Percentiles rank a stretch among this genome's conserved stretches.
Conservation (phyloP, 2,797 vertebrate species). For the Hippoglossus hippoglossus region DNA sequence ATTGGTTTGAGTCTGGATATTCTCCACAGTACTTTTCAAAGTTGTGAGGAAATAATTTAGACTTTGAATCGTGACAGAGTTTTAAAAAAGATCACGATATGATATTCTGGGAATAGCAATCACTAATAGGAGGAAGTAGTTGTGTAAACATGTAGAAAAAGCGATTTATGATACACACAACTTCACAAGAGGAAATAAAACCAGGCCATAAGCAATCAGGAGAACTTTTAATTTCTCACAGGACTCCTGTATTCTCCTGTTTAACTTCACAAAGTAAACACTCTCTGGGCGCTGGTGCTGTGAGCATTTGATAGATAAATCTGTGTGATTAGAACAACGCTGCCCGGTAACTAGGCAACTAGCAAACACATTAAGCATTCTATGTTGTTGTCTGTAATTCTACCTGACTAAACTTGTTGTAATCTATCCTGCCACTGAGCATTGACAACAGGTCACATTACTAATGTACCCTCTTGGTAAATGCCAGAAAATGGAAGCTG, state of each 20-base stretch:
- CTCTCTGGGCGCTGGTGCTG: conserved; percentile 13
- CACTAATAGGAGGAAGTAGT: too few relatives aligned
- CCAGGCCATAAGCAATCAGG: conserved; percentile 3
- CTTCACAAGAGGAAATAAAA: not conserved
- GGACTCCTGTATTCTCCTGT: conserved; percentile 33
- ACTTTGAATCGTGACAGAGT: too few relatives aligned
- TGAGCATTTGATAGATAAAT: conserved; percentile 48
- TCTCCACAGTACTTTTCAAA: not conserved
- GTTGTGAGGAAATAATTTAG: too few relatives aligned
- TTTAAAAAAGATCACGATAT: not conserved
- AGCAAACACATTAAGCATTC: conserved; percentile 63
- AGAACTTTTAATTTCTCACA: conserved; percentile 40
- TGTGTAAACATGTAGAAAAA: too few relatives aligned
- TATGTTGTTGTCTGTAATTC: conserved; percentile 37
- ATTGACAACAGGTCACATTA: conserved; percentile 41
- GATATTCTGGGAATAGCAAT: too few relatives aligned
- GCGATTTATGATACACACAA: too few relatives aligned
- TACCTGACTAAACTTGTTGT: conserved; percentile 37
- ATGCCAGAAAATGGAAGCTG: conserved; percentile 35
- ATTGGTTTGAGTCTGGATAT: not conserved
- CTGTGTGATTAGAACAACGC: conserved; percentile 48
- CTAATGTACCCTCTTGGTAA: conserved; percentile 16
- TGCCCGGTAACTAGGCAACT: conserved; percentile 72
- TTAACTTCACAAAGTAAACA: too few relatives aligned
- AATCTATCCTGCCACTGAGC: conserved; percentile 43